phyloP scores from a whole-genome alignment of 2,888 invertebrate species.

The Lithophane socia region DNA sequence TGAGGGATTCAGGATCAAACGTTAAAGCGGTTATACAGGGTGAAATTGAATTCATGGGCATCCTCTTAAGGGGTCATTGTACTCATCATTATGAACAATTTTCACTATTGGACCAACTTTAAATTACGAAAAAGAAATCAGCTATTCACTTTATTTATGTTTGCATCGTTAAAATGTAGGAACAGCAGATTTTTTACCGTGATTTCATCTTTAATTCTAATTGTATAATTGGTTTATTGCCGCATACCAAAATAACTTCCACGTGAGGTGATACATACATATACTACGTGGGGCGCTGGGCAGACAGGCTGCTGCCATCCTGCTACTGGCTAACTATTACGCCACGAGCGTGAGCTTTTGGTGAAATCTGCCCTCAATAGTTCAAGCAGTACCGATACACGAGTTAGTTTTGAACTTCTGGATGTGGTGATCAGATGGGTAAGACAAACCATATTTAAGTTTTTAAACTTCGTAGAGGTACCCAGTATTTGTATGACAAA shows the following conservation, averaged over 20 bases:
- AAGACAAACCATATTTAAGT: not conserved
- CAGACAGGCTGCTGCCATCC: too few relatives aligned
- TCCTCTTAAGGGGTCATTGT: too few relatives aligned
- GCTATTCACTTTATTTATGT: too few relatives aligned
- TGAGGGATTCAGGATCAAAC: not conserved
- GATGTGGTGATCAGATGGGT: not conserved
- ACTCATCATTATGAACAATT: too few relatives aligned
- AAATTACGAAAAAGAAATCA: too few relatives aligned
- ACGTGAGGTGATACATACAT: not conserved
- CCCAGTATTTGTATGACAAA: not conserved
- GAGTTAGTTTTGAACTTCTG: not conserved
- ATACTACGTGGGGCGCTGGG: not conserved
- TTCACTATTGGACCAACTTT: too few relatives aligned
- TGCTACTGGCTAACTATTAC: not conserved
- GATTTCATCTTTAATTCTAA: too few relatives aligned
- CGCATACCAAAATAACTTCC: not conserved
- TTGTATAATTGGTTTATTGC: slow-evolving; percentile 1
- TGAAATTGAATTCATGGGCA: too few relatives aligned
- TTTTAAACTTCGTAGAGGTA: not conserved
- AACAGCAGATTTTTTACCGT: too few relatives aligned
- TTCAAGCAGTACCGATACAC: not conserved
- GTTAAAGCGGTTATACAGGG: not conserved
- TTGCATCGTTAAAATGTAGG: too few relatives aligned
- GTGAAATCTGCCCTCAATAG: too few relatives aligned
- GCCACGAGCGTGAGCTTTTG: not conserved